phyloP scores from a whole-genome alignment of 35 echinoderm and acorn worm genomes.

The Amphiura filiformis region DNA sequence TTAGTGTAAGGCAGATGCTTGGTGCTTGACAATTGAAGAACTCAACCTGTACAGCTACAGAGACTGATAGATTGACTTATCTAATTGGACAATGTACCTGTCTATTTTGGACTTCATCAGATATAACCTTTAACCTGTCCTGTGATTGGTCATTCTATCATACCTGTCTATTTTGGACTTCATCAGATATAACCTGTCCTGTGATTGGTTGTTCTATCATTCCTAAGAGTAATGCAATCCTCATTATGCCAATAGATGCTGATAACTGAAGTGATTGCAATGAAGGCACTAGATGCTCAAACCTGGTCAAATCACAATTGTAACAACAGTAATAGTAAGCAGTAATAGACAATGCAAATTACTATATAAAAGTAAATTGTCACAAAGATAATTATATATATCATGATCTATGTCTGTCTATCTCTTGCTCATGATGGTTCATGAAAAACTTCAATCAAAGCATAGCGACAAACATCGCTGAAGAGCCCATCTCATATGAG shows the following conservation, averaged over 20 bases:
- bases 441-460: neutral
- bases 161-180: constrained; percentile 73
- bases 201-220: constrained; percentile 84
- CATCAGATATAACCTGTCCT: constrained; percentile 68
- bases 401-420: neutral
- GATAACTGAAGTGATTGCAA: constrained; percentile 71
- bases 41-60: no score
- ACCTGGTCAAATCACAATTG: constrained; percentile 47
- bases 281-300: constrained; percentile 74
- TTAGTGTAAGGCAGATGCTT: no score
- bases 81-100: no score
- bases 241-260: constrained; percentile 71
- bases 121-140: no score
- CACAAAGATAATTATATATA: neutral
- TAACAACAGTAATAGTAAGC: neutral
- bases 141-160: no score
- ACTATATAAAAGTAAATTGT: neutral
- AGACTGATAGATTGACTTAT: no score
- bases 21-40: no score
- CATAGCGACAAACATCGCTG: no score
- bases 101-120: constrained; percentile 67
- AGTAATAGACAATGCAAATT: neutral
- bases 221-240: constrained; percentile 67
- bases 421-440: neutral
- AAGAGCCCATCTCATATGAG: no score